Conservation (phyloP, 2,113 vertebrate genomes). For the Zapornia atra region DNA sequence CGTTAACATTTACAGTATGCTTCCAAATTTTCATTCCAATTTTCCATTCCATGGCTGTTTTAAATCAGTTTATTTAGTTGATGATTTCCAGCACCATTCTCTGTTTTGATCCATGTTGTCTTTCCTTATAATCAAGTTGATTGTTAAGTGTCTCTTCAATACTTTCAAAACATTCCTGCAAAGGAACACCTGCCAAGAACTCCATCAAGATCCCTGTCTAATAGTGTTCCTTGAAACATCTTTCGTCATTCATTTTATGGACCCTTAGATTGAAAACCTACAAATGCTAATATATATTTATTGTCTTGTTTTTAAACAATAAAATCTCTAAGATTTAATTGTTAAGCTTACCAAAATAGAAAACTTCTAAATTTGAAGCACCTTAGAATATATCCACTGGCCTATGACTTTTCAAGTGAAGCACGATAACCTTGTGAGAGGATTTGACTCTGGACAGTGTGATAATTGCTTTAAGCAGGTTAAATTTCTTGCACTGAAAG, state of each 20-base stretch:
- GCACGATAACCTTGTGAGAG: not conserved
- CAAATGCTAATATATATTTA: not conserved
- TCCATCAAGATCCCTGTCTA: not conserved
- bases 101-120: not conserved
- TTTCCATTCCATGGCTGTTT: not conserved
- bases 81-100: not conserved
- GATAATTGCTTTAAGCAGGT: not conserved
- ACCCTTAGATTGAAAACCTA: not conserved
- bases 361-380: not conserved
- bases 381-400: not conserved
- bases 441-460: not conserved
- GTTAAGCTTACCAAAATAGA: not conserved
- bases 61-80: not conserved
- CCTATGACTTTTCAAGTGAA: not conserved
- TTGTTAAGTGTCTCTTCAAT: not conserved
- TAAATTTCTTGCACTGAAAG: fast-evolving
- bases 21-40: not conserved
- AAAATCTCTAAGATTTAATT: not conserved
- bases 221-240: not conserved
- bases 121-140: not conserved
- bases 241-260: not conserved
- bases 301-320: not conserved
- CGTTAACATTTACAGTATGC: not conserved
- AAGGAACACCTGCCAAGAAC: not conserved
- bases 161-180: not conserved